Conservation (phyloP, 2,113 vertebrate genomes). For the Nothocercus nigrocapillus region DNA sequence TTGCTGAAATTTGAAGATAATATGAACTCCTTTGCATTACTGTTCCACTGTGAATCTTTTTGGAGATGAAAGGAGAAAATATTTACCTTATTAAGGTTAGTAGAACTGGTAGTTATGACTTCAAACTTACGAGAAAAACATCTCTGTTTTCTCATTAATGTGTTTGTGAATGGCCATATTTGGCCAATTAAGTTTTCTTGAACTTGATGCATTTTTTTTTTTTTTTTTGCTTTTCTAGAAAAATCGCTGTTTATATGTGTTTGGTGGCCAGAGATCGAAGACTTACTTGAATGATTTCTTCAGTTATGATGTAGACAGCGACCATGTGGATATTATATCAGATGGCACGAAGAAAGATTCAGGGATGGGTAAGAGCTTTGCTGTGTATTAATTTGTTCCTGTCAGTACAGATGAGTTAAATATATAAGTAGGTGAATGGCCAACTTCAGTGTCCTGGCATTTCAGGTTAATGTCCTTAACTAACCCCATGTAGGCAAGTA, state of each 20-base stretch:
- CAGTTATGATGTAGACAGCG: constrained; percentile 96
- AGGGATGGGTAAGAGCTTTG: constrained; percentile 90
- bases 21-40: not conserved
- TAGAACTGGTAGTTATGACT: not conserved
- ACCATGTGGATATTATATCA: constrained; percentile 98
- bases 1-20: not conserved
- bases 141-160: not conserved
- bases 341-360: constrained; percentile 99
- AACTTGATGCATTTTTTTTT: not conserved
- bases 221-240: constrained; percentile 78
- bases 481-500: not conserved
- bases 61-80: not conserved
- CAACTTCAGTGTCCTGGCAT: not conserved
- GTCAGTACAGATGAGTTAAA: not conserved
- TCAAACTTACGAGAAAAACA: not conserved
- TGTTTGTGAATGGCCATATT: not conserved
- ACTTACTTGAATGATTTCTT: constrained; percentile 99
- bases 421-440: not conserved
- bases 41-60: not conserved
- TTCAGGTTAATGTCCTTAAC: constrained; percentile 4
- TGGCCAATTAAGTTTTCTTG: not conserved
- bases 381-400: not conserved
- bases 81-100: not conserved
- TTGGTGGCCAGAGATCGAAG: constrained; percentile 97
- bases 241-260: constrained; percentile 96